These are phyloP conservation scores for Amyelois transitella DNA, from an alignment of 1,140 invertebrate species.

Conservation along the genomic window DNA sequence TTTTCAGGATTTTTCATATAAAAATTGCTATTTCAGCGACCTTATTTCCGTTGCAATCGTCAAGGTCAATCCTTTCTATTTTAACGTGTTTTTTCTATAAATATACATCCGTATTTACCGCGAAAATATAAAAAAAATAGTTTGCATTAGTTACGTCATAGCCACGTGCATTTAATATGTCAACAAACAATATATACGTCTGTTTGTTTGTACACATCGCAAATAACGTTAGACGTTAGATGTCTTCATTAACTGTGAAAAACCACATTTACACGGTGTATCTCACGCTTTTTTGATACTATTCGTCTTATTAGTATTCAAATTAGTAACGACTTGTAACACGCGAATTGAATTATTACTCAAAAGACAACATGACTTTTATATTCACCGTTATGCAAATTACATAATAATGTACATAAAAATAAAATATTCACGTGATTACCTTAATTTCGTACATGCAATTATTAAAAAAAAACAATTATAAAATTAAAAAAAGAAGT, in stretches of 20 bases:
- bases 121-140: background rate
- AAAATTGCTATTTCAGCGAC: too few relatives aligned
- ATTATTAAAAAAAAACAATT: too few relatives aligned
- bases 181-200: background rate
- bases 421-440: background rate
- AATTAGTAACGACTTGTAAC: background rate
- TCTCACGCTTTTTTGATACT: background rate
- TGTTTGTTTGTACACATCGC: background rate
- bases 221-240: background rate
- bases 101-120: background rate
- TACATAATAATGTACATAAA: background rate
- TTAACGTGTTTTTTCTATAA: background rate
- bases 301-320: background rate
- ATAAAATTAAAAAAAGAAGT: too few relatives aligned
- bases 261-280: background rate
- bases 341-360: background rate
- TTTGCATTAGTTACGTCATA: background rate
- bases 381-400: background rate
- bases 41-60: background rate
- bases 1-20: background rate
- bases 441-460: background rate
- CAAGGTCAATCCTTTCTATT: background rate
- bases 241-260: too few relatives aligned
- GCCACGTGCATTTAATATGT: background rate
- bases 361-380: background rate